A percentile compares a stretch with the other conserved stretches of the same genome.
These are phyloP conservation scores for Anneissia japonica DNA, from an alignment of 35 echinoderm and acorn worm species.

Conservation along the genomic window DNA sequence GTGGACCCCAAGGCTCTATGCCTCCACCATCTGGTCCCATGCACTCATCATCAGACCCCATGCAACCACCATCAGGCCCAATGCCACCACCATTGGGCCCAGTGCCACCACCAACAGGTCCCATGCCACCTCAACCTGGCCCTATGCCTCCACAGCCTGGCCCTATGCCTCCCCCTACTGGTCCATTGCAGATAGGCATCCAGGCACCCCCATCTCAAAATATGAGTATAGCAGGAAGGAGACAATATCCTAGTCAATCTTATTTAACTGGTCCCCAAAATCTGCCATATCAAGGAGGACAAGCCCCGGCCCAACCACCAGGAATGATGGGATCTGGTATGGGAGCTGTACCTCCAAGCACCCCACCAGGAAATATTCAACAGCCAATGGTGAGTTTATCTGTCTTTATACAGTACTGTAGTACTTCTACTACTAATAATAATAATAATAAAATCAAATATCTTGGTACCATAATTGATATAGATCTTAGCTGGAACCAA, in stretches of 20 bases:
- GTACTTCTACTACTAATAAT: too few relatives aligned
- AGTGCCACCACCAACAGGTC: not conserved
- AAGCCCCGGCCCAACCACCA: not conserved
- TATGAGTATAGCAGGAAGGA: slow-evolving; percentile 41
- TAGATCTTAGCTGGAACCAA: too few relatives aligned
- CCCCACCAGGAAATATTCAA: not conserved
- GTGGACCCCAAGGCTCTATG: not conserved
- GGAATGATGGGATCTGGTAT: not conserved
- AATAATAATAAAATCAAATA: too few relatives aligned
- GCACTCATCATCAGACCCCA: not conserved
- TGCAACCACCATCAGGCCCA: not conserved
- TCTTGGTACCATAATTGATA: too few relatives aligned
- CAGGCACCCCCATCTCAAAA: not conserved
- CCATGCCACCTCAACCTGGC: not conserved
- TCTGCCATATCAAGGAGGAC: not conserved
- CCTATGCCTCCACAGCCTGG: slow-evolving; percentile 41
- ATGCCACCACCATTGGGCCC: slow-evolving; percentile 9
- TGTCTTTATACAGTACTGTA: too few relatives aligned
- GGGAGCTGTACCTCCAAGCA: not conserved
- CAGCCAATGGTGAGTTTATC: not conserved
- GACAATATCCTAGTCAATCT: slow-evolving; percentile 59
- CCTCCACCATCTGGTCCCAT: not conserved
- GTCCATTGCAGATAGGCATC: slow-evolving; percentile 29
- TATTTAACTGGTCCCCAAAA: not conserved
- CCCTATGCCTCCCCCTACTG: slow-evolving; percentile 5